Conservation (phyloP, 64 coral and sea anemone genomes). For the Pocillopora verrucosa region DNA sequence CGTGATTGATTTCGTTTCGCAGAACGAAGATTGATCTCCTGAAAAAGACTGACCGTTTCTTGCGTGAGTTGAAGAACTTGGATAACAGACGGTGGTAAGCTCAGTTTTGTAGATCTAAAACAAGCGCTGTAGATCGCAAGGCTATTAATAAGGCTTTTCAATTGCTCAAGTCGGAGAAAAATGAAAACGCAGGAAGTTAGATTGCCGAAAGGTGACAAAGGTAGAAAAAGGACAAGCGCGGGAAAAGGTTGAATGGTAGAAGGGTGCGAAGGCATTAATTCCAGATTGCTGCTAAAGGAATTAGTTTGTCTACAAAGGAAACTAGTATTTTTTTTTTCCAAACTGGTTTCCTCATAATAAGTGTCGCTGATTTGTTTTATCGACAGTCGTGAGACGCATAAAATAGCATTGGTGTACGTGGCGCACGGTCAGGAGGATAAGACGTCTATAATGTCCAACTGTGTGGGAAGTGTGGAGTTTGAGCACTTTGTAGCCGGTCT, state of each 20-base stretch:
- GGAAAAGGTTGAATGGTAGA: background rate
- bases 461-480: constrained; percentile 81
- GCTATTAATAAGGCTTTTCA: too few species aligned
- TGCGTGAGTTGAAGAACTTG: constrained; percentile 91
- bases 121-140: too few species aligned
- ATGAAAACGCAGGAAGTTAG: too few species aligned
- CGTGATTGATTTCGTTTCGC: background rate
- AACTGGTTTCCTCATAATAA: background rate
- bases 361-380: background rate
- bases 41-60: constrained; percentile 83
- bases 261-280: background rate
- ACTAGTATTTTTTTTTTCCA: background rate
- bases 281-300: too few species aligned
- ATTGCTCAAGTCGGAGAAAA: too few species aligned
- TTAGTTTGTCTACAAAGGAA: background rate
- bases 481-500: constrained; percentile 95
- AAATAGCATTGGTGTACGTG: constrained; percentile 94
- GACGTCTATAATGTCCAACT: constrained; percentile 90
- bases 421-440: constrained; percentile 98
- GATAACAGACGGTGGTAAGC: constrained; percentile 93
- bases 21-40: constrained; percentile 88
- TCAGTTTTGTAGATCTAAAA: too few species aligned
- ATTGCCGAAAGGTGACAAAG: too few species aligned
- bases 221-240: background rate
- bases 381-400: constrained; percentile 97